Evolutionary conservation across 2,113 vertebrate genomes (phyloP), one percentile per base, ranked within the genome.

Genomic region (Rhadina sibilatrix): DNA sequence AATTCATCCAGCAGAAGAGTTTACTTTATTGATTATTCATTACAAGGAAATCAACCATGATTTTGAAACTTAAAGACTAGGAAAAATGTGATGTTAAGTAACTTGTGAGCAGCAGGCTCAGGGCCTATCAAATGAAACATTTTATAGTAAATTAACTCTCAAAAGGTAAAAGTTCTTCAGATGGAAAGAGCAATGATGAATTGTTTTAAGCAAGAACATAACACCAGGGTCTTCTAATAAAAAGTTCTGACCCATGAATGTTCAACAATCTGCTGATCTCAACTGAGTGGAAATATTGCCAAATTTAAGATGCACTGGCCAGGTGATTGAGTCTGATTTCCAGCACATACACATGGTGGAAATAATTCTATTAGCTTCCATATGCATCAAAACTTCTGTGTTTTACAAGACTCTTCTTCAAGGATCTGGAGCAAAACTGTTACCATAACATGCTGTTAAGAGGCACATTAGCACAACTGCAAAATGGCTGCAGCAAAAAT

Each of bases 11-110:
- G 46, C 37, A 81, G 63, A 94, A 47, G 42, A 76, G 69, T 96
- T 96, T 96, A 81, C 66, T 95, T 90, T 95, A 88, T 95, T 97
- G 97, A 97, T 96, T 97, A 97, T 97, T 97, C 81, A 97, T 96
- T 95, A 75, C 38, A 89, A 44, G 84, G 77, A 95, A 98, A 90
- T 93, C 87, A 88, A 90, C 49, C 75, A 70, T 81, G 57, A 91
- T 90, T 93, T 57, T 87, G 44, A 93, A 93, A 27, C 57, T 90
- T 57, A 80, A 88, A 89, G 35, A 89, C 56, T 64, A 77, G 56
- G 33, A 70, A 96, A 96, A 94, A 60, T 61, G 21, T 70, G 59
- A 35, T 83, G 53, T 84, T 94, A 96, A 92, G 82, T 92, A 91
- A 96, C 53, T 88, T 60, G 25, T 59, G 54, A 96, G 40, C 54